Evolutionary conservation across 2,797 vertebrate species (phyloP), one percentile per base, ranked within the genome.

Genomic region (Phoeniculus purpureus): DNA sequence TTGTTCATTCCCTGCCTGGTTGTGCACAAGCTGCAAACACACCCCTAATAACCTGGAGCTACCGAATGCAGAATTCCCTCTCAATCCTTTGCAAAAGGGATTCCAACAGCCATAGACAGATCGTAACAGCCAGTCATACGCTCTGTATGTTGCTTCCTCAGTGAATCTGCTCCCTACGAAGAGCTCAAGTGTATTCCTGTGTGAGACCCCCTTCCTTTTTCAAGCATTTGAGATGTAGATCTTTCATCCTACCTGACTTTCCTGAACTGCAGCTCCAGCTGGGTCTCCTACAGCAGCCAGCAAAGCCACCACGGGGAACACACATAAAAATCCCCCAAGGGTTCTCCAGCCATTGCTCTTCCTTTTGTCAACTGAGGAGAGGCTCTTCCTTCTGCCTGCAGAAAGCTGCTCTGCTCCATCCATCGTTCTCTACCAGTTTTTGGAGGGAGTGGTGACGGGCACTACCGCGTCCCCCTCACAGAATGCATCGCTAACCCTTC

Each of bases 231-330:
- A 74, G 73, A 29, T n/a, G 4, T 7, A 32, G 60, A 22, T 55
- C 85, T 65, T 48, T 78, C 18, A 52, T 88, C 92, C 81, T 96
- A 97, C 96, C 96, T 96, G 83, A 4, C 25, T 86, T 17, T 27
- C 11, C 55, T 34, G 79, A 8, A 50, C 52, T 3, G 90, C 91
- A 56, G 67, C 83, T 76, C 89, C 93, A 47, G 83, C 37, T 29
- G 87, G 61, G 10, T 87, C 27, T 51, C 87, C 59, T 48, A 71
- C 50, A 6, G 9, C 3, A 2, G 27, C 84, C 92, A 96, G 77
- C 79, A 94, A 15, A 85, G 92, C 85, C 81, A 92, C 67, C 18
- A 29, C 55, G 4, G 89, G 79, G 20, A 95, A 15, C 4, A 96
- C 2, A 17, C 95, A 92, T 6, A 95, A 6, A 50, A 94, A 27